A percentile compares a stretch with the other conserved stretches of the same genome.
Evolutionary conservation across 2,113 vertebrate species (phyloP).

Genomic region (Plecotus auritus): DNA sequence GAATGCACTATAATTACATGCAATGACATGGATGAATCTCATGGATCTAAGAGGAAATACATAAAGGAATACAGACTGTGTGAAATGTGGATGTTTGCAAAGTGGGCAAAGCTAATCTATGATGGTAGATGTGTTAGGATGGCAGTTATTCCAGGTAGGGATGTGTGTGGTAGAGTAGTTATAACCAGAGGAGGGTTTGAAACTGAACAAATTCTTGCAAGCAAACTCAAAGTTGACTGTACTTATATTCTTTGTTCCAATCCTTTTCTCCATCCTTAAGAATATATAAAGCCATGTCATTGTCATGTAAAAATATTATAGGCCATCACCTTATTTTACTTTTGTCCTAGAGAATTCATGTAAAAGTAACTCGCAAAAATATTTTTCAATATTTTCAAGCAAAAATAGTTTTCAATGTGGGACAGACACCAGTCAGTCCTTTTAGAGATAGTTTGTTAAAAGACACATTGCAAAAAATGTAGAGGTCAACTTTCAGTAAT

Average conservation of each 20-base stretch:
- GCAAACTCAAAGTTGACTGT: not conserved
- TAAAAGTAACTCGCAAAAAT: not conserved
- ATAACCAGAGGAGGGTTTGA: not conserved
- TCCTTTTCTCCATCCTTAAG: not conserved
- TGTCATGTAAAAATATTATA: constrained; percentile 5
- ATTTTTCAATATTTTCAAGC: not conserved
- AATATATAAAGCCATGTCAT: not conserved
- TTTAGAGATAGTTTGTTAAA: not conserved
- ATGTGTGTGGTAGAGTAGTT: not conserved
- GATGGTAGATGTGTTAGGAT: not conserved
- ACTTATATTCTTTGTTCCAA: not conserved
- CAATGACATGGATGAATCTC: not conserved
- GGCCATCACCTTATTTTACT: not conserved
- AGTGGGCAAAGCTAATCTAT: not conserved
- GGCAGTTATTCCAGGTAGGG: not conserved
- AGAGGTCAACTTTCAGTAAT: not conserved
- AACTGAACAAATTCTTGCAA: not conserved
- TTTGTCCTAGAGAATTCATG: not conserved
- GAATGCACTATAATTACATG: not conserved
- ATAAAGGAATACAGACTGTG: not conserved
- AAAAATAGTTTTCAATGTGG: not conserved
- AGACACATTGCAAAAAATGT: not conserved
- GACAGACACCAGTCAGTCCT: not conserved
- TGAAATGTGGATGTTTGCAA: not conserved
- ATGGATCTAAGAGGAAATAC: not conserved